These are phyloP conservation scores for Carlito syrichta DNA, from an alignment of 2,113 vertebrate genomes.

Conservation along the genomic window DNA sequence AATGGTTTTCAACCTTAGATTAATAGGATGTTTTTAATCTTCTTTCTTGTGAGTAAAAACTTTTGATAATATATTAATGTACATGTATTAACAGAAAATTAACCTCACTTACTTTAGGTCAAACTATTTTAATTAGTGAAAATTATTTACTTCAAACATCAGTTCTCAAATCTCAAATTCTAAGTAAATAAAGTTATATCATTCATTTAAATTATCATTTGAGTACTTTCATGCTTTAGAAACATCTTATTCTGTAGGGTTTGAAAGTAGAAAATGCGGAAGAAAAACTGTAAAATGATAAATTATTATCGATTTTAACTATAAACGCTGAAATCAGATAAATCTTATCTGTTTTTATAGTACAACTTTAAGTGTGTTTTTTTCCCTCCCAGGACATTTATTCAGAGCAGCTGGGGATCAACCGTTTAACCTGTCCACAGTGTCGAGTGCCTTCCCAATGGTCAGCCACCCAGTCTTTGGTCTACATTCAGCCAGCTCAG, in stretches of 20 bases:
- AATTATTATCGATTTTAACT: slow-evolving; percentile 32
- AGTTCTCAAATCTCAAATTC: slow-evolving; percentile 34
- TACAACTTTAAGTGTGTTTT: slow-evolving; percentile 75
- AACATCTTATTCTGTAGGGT: neutral
- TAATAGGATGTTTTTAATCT: slow-evolving; percentile 13
- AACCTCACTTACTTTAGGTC: neutral
- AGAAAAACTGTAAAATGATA: slow-evolving; percentile 25
- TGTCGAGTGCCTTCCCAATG: slow-evolving; percentile 89
- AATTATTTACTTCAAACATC: slow-evolving; percentile 30
- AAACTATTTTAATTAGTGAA: neutral
- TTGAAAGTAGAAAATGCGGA: slow-evolving; percentile 24
- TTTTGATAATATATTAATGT: neutral
- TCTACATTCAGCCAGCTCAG: slow-evolving; percentile 84
- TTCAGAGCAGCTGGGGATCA: slow-evolving; percentile 85
- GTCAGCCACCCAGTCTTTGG: slow-evolving; percentile 87
- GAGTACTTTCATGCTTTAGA: slow-evolving; percentile 42
- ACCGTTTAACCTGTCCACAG: slow-evolving; percentile 82
- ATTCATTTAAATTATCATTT: slow-evolving; percentile 44
- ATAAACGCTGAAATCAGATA: slow-evolving; percentile 57
- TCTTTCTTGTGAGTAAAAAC: neutral
- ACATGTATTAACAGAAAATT: slow-evolving; percentile 22
- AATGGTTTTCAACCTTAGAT: slow-evolving; percentile 17
- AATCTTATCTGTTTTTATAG: slow-evolving; percentile 58
- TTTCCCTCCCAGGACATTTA: slow-evolving; percentile 83
- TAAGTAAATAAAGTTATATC: neutral